Conservation (phyloP, 2,888 invertebrate genomes). For the Lysandra coridon region DNA sequence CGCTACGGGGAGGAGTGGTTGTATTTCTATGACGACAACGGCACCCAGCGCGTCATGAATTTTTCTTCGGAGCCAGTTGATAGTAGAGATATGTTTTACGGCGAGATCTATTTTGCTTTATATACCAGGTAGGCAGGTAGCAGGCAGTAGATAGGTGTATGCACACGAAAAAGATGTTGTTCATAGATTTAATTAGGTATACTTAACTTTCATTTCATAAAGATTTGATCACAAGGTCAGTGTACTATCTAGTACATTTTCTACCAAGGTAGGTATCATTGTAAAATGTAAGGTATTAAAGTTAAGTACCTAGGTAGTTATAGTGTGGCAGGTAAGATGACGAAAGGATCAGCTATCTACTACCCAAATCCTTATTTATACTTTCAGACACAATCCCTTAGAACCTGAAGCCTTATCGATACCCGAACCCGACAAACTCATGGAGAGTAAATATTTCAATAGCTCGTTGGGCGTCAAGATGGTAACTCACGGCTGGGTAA, state of each 20-base stretch:
- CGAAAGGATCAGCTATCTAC: no score
- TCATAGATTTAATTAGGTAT: no score
- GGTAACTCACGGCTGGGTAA: conserved; percentile 79
- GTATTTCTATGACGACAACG: conserved; percentile 68
- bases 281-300: no score
- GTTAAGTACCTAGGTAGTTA: no score
- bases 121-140: conserved; percentile 63
- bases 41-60: conserved; percentile 59
- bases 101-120: conserved; percentile 70
- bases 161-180: no score
- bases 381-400: conserved; percentile 55
- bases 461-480: conserved; percentile 67
- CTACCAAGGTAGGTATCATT: no score
- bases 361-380: not conserved
- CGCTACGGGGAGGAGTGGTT: conserved; percentile 72
- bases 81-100: conserved; percentile 52
- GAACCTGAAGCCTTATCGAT: conserved; percentile 54
- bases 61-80: conserved; percentile 59
- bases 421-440: conserved; percentile 45
- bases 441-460: conserved; percentile 63
- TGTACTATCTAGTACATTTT: no score
- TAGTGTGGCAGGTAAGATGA: not conserved
- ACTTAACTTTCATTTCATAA: no score
- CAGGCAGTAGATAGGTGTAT: not conserved
- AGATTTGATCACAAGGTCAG: no score